Conservation (phyloP, 2,888 invertebrate species). For the Charanyca ferruginea region DNA sequence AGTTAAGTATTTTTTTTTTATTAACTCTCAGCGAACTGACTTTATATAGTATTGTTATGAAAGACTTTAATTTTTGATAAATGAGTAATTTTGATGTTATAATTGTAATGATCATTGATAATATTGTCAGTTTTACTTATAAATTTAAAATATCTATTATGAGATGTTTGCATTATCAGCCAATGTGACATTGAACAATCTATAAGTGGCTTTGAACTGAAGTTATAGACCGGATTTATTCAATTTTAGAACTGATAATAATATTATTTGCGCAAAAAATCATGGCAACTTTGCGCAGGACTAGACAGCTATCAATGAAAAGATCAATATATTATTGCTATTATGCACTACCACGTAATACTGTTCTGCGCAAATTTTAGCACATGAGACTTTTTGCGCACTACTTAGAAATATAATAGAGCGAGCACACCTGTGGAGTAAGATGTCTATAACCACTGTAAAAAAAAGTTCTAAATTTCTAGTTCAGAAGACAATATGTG, state of each 20-base stretch:
- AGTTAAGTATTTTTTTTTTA: too few relatives aligned
- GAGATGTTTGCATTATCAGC: not conserved
- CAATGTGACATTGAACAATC: not conserved
- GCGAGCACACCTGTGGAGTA: not conserved
- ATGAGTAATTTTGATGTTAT: constrained; percentile 38
- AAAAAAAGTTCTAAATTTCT: too few relatives aligned
- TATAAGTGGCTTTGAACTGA: too few relatives aligned
- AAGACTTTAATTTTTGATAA: constrained; percentile 66
- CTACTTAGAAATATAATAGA: not conserved
- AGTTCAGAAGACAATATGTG: too few relatives aligned
- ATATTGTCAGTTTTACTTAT: constrained; percentile 42
- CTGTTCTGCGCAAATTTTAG: too few relatives aligned
- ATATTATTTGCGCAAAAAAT: constrained; percentile 18
- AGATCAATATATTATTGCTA: too few relatives aligned
- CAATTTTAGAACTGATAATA: constrained; percentile 17
- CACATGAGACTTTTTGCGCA: constrained; percentile 11
- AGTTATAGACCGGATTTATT: not conserved
- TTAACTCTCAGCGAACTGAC: too few relatives aligned
- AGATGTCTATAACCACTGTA: too few relatives aligned
- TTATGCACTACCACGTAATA: too few relatives aligned
- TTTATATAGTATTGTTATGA: constrained; percentile 54
- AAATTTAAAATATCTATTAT: not conserved
- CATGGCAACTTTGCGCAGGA: not conserved
- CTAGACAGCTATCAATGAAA: too few relatives aligned
- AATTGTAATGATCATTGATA: constrained; percentile 18